Evolutionary conservation across 2,113 vertebrate genomes (phyloP).

Genomic region (Trematocara stigmaticum): DNA sequence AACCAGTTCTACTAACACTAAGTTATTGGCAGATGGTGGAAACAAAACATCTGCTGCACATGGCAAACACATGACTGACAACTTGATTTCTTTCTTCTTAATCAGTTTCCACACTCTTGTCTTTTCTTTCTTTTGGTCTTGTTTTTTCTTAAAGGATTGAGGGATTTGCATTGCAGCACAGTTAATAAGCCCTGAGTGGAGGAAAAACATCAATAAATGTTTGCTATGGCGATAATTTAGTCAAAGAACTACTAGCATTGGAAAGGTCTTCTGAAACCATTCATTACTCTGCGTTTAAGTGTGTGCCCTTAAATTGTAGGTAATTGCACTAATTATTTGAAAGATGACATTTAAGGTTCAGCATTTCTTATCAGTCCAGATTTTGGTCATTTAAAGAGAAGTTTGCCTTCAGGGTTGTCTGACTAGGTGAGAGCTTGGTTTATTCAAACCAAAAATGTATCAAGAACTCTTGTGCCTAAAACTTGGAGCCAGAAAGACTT

Average conservation of each 20-base stretch:
- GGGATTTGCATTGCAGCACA: not conserved
- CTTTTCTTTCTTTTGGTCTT: not conserved
- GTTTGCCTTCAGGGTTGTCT: not conserved
- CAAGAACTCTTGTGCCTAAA: not conserved
- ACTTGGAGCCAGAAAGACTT: not conserved
- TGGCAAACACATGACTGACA: constrained; percentile 15
- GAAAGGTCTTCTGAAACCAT: not conserved
- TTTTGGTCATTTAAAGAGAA: not conserved
- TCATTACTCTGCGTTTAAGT: not conserved
- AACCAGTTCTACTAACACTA: not conserved
- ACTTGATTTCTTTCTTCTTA: not conserved
- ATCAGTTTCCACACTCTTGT: not conserved
- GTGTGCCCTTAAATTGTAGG: not conserved
- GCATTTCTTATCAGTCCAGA: not conserved
- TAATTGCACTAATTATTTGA: not conserved
- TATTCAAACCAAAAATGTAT: not conserved
- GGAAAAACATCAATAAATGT: not conserved
- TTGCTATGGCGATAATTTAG: not conserved
- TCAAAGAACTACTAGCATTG: not conserved
- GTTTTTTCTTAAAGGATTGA: not conserved
- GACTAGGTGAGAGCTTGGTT: not conserved
- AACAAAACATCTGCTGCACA: not conserved
- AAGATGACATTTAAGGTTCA: not conserved
- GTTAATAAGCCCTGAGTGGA: not conserved
- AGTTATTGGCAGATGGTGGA: not conserved